A percentile compares a stretch with the other conserved stretches of the same genome.
phyloP scores from a whole-genome alignment of 2,888 invertebrate species.

The Alentia gelatinosa region DNA sequence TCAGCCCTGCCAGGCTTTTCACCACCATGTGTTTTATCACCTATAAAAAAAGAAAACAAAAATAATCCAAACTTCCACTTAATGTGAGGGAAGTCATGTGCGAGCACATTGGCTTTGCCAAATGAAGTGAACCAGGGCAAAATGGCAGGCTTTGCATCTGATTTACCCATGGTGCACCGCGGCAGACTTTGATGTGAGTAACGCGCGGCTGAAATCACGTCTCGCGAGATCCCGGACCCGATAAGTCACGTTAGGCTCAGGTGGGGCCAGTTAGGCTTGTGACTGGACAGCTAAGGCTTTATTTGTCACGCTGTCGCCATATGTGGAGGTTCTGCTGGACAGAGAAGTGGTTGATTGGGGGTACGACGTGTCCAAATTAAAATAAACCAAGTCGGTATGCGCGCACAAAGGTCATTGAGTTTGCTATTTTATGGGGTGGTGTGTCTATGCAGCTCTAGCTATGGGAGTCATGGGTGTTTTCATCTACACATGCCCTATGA shows the following conservation, averaged over 20 bases:
- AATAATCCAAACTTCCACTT: not conserved
- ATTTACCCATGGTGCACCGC: not conserved
- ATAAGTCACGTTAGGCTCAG: not conserved
- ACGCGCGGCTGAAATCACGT: conserved; percentile 20
- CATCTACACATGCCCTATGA: no score
- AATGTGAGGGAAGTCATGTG: not conserved
- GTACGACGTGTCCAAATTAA: no score
- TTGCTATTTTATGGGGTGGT: no score
- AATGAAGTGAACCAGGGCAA: conserved; percentile 14
- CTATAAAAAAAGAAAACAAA: not conserved
- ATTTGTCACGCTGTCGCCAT: not conserved
- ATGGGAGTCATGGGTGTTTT: no score
- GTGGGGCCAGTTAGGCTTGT: not conserved
- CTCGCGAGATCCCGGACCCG: not conserved
- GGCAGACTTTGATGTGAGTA: not conserved
- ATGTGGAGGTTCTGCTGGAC: no score
- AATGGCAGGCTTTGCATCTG: not conserved
- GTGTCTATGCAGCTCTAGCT: no score
- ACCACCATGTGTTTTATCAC: no score
- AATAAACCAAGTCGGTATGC: no score
- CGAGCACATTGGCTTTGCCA: not conserved
- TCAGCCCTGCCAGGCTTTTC: no score
- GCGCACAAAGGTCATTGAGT: no score
- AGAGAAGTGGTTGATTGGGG: no score
- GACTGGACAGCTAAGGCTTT: not conserved